phyloP scores from a whole-genome alignment of 2,888 invertebrate genomes.

The Pediacus dermestoides region DNA sequence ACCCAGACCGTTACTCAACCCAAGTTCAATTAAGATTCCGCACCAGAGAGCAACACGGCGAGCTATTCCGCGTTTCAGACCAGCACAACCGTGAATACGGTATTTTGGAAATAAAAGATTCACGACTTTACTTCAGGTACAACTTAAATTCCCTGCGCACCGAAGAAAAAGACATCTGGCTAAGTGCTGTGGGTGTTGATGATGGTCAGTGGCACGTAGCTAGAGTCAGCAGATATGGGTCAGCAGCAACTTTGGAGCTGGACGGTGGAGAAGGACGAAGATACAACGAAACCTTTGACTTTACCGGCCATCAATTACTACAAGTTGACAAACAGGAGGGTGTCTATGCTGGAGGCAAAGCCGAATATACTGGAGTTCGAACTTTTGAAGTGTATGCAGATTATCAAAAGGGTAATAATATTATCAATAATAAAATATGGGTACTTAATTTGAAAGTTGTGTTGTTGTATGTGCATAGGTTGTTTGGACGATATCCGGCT shows the following conservation, averaged over 20 bases:
- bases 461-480: conserved; percentile 50
- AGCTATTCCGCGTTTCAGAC: conserved; percentile 89
- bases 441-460: not conserved
- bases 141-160: conserved; percentile 89
- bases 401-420: conserved; percentile 78
- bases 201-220: conserved; percentile 98
- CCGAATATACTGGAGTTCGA: conserved; percentile 89
- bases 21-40: conserved; percentile 92
- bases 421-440: no score
- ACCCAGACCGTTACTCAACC: conserved; percentile 87
- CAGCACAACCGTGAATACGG: conserved; percentile 93
- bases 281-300: conserved; percentile 89
- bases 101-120: conserved; percentile 86
- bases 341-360: conserved; percentile 93
- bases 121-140: conserved; percentile 84
- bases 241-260: conserved; percentile 85
- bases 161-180: conserved; percentile 86
- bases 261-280: conserved; percentile 94
- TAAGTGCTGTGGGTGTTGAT: conserved; percentile 85
- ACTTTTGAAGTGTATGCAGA: conserved; percentile 94
- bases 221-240: conserved; percentile 85
- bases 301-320: conserved; percentile 88
- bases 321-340: conserved; percentile 92
- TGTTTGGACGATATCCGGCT: conserved; percentile 81
- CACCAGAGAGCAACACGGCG: conserved; percentile 88